Conservation (phyloP, 2,797 vertebrate genomes). For the Pipistrellus nathusii region DNA sequence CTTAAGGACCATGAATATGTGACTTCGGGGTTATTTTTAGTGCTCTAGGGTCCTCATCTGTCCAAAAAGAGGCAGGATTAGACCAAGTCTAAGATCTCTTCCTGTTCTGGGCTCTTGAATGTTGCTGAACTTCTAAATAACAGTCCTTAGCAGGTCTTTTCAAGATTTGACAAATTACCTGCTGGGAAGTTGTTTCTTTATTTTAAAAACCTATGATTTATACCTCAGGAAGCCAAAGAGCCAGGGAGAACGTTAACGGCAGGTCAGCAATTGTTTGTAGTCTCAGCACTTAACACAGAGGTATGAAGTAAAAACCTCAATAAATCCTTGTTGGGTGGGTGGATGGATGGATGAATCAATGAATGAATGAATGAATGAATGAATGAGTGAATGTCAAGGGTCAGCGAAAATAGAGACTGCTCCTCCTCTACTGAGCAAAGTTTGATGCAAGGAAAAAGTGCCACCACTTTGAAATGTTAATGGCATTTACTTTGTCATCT, state of each 20-base stretch:
- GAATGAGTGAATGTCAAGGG: background rate
- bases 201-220: slow-evolving; percentile 18
- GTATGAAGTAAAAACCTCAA: background rate
- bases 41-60: background rate
- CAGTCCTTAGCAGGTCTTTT: background rate
- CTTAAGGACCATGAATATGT: background rate
- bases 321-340: background rate
- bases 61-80: background rate
- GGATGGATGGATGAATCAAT: background rate
- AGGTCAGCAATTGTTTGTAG: background rate
- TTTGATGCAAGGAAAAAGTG: slow-evolving; percentile 32
- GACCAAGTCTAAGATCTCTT: background rate
- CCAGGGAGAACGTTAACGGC: background rate
- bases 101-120: background rate
- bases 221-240: background rate
- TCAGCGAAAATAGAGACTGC: background rate
- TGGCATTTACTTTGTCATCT: slow-evolving; percentile 1
- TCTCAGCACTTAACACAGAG: background rate
- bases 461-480: slow-evolving; percentile 36
- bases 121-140: background rate
- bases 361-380: background rate
- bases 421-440: background rate
- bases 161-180: background rate
- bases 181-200: slow-evolving; percentile 35
- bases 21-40: background rate